Percentiles rank a stretch among this genome's conserved stretches.
These are phyloP conservation scores for Motacilla tschutschensis DNA, from an alignment of 2,113 vertebrate species.

Conservation along the genomic window DNA sequence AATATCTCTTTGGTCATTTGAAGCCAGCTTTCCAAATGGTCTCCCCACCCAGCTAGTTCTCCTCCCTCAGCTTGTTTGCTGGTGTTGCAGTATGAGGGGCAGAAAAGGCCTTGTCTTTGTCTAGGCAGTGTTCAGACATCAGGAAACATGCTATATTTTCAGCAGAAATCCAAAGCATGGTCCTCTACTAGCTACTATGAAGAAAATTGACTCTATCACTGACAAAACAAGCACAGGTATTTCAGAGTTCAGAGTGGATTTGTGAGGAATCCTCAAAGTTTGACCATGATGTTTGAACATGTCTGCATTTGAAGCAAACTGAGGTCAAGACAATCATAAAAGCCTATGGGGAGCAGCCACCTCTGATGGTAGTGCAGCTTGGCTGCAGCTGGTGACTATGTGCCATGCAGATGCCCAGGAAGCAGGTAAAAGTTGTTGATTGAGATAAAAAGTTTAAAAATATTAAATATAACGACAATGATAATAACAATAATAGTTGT, in stretches of 20 bases:
- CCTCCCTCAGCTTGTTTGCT: fast-evolving
- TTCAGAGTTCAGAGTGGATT: not conserved
- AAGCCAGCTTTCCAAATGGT: not conserved
- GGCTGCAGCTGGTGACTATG: fast-evolving
- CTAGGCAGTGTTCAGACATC: not conserved
- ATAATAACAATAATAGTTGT: no score
- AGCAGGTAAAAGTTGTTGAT: not conserved
- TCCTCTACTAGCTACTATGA: fast-evolving
- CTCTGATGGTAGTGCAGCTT: not conserved
- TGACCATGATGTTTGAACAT: not conserved
- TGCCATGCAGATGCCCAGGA: not conserved
- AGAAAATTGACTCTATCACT: not conserved
- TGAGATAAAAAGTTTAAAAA: not conserved
- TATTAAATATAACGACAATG: not conserved
- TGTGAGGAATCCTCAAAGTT: not conserved
- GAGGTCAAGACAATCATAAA: not conserved
- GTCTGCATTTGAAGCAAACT: not conserved
- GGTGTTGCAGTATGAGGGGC: not conserved
- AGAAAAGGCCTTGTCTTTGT: not conserved
- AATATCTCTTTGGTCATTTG: not conserved
- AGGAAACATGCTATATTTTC: not conserved
- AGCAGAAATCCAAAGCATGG: not conserved
- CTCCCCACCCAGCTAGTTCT: not conserved
- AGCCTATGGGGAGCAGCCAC: not conserved
- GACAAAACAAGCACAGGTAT: not conserved